These are phyloP conservation scores for Spilarctia lutea DNA, from an alignment of 2,888 invertebrate genomes.

Conservation along the genomic window DNA sequence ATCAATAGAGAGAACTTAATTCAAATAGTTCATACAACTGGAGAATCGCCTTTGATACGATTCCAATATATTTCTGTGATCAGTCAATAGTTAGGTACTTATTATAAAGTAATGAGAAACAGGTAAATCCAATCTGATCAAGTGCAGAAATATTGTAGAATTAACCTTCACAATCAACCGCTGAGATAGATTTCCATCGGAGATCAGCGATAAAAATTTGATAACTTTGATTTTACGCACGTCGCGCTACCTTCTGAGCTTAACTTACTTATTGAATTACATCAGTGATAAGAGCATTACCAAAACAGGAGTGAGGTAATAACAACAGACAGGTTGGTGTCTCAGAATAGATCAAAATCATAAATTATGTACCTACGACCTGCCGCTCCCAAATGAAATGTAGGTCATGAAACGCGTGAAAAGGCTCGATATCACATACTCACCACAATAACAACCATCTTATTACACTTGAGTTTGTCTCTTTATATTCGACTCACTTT, in stretches of 20 bases:
- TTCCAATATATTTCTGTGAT: neutral
- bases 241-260: neutral
- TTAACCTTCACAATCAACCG: neutral
- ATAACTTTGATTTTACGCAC: neutral
- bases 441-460: slow-evolving; percentile 22
- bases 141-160: neutral
- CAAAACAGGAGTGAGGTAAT: slow-evolving; percentile 26
- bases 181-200: neutral
- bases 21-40: neutral
- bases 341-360: slow-evolving; percentile 56
- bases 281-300: slow-evolving; percentile 9
- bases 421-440: slow-evolving; percentile 33
- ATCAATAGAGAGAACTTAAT: neutral
- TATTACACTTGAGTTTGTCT: slow-evolving; percentile 17
- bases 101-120: neutral
- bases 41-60: neutral
- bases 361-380: slow-evolving; percentile 64
- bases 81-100: neutral
- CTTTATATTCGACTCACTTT: slow-evolving; percentile 24
- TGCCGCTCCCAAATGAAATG: slow-evolving; percentile 56
- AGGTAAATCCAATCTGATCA: neutral
- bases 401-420: slow-evolving; percentile 56
- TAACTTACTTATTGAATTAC: neutral
- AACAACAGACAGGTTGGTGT: slow-evolving; percentile 35
- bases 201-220: neutral